Evolutionary conservation across 2,888 invertebrate species (phyloP).

Genomic region (Pammene aurita): DNA sequence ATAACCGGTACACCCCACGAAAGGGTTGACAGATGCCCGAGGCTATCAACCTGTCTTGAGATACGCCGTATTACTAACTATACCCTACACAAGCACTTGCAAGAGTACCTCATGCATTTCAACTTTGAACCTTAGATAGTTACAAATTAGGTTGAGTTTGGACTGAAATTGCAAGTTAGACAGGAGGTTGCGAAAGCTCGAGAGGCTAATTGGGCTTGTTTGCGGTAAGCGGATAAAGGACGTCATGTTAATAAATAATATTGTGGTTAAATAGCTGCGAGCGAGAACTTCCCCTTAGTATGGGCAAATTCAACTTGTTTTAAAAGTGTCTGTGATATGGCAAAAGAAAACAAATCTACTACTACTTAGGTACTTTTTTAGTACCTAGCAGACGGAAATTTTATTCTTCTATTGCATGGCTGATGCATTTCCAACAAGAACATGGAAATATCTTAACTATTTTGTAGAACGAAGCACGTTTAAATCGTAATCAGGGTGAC

Average conservation of each 20-base stretch:
- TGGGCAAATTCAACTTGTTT: background rate
- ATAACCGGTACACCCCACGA: slow-evolving; percentile 47
- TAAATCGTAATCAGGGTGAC: too few relatives aligned
- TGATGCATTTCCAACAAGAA: too few relatives aligned
- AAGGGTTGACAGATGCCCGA: slow-evolving; percentile 57
- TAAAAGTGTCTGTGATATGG: background rate
- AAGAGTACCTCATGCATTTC: too few relatives aligned
- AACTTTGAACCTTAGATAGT: background rate
- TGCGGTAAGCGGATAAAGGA: slow-evolving; percentile 53
- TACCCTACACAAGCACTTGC: background rate
- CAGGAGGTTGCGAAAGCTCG: background rate
- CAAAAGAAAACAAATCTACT: background rate
- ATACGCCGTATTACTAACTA: slow-evolving; percentile 13
- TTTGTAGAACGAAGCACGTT: too few relatives aligned
- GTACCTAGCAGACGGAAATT: too few relatives aligned
- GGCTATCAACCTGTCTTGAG: slow-evolving; percentile 26
- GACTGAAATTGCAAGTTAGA: background rate
- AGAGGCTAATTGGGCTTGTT: slow-evolving; percentile 58
- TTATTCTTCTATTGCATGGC: too few relatives aligned
- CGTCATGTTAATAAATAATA: slow-evolving; percentile 38
- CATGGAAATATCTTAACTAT: too few relatives aligned
- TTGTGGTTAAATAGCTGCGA: slow-evolving; percentile 14
- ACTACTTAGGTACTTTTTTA: too few relatives aligned
- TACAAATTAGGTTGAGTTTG: background rate
- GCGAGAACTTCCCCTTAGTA: background rate